Percentiles rank a stretch among this genome's conserved stretches.
phyloP scores from a whole-genome alignment of 1,140 invertebrate species.

The Drosophila busckii region DNA sequence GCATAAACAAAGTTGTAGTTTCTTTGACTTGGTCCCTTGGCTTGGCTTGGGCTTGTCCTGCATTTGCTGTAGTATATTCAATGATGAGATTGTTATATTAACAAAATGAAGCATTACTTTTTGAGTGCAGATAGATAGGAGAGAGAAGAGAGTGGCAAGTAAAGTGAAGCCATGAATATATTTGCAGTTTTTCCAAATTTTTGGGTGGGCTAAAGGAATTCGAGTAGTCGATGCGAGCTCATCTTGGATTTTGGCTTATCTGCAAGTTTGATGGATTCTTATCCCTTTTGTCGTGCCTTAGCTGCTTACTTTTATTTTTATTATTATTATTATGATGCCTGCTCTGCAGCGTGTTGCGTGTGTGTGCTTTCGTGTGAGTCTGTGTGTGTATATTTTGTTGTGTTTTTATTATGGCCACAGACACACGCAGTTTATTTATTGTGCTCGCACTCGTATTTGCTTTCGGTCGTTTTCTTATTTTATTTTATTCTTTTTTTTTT shows the following conservation, averaged over 20 bases:
- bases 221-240: no score
- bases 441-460: conserved; percentile 28
- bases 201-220: neutral
- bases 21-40: neutral
- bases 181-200: no score
- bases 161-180: no score
- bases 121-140: no score
- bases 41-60: conserved; percentile 13
- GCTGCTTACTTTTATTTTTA: conserved; percentile 25
- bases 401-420: conserved; percentile 67
- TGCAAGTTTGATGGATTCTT: conserved; percentile 77
- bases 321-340: conserved; percentile 27
- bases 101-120: conserved; percentile 66
- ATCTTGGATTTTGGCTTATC: conserved; percentile 60
- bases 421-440: conserved; percentile 70
- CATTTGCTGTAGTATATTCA: conserved; percentile 63
- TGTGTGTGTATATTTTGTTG: conserved; percentile 43
- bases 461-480: conserved; percentile 28
- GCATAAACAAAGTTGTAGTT: no score
- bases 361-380: conserved; percentile 23
- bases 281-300: conserved; percentile 51
- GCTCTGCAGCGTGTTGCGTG: conserved; percentile 1
- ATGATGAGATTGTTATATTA: conserved; percentile 69
- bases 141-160: no score
- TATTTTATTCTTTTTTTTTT: conserved; percentile 1